phyloP scores from a whole-genome alignment of 92 coral and sea anemone genomes.

The Metridium senile region DNA sequence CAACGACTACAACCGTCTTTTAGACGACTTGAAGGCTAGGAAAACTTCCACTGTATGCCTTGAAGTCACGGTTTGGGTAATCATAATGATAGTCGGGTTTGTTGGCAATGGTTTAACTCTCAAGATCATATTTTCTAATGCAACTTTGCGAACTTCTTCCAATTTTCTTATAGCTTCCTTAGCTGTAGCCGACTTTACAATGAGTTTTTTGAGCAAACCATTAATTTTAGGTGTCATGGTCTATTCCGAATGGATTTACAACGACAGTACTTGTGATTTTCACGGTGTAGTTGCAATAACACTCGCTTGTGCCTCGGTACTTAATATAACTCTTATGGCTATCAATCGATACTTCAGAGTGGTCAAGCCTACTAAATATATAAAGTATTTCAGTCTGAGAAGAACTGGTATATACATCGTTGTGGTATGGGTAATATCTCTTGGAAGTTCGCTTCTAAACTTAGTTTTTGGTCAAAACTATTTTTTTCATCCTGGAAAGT shows the following conservation, averaged over 20 bases:
- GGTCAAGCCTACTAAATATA: slow-evolving; percentile 4
- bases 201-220: slow-evolving; percentile 49
- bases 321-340: slow-evolving; percentile 22
- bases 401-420: not conserved
- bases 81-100: not conserved
- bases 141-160: slow-evolving; percentile 49
- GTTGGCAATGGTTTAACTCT: slow-evolving; percentile 49
- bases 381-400: not conserved
- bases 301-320: slow-evolving; percentile 17
- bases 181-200: slow-evolving; percentile 61
- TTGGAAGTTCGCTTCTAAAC: not conserved
- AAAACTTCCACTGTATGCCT: not conserved
- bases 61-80: not conserved
- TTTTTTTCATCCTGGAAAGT: slow-evolving; percentile 17
- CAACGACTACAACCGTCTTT: not conserved
- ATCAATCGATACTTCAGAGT: slow-evolving; percentile 4
- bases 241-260: slow-evolving; percentile 15
- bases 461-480: not conserved
- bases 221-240: slow-evolving; percentile 9
- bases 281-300: slow-evolving; percentile 15
- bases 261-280: not conserved
- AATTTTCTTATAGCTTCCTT: slow-evolving; percentile 56
- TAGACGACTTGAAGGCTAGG: not conserved
- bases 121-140: slow-evolving; percentile 45
- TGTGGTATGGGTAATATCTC: not conserved